Conservation (phyloP, 2,797 vertebrate genomes). For the Heliangelus exortis region DNA sequence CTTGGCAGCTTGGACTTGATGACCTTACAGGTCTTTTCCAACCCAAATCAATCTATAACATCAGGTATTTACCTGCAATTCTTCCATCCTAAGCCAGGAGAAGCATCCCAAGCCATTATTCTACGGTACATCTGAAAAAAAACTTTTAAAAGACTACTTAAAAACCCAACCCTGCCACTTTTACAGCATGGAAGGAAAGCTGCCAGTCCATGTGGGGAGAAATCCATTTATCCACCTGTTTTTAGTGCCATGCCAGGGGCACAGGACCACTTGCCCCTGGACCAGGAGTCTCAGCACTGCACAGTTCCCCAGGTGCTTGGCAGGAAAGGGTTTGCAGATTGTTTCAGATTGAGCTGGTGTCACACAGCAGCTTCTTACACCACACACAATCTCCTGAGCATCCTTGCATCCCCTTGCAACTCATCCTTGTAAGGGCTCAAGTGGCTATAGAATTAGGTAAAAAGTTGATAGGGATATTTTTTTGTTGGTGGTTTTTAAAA, state of each 20-base stretch:
- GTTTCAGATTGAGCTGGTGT: not conserved
- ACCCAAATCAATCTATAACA: no score
- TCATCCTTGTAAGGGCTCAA: not conserved
- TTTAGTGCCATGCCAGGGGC: not conserved
- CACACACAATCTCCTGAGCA: not conserved
- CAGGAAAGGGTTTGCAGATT: not conserved
- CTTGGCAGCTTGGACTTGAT: no score
- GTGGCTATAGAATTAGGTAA: not conserved
- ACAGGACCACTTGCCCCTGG: not conserved
- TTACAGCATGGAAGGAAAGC: not conserved
- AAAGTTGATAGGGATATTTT: not conserved
- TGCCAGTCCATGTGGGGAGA: not conserved
- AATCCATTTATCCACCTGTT: not conserved
- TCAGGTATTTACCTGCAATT: no score
- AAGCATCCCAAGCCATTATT: not conserved
- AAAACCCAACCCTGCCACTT: not conserved
- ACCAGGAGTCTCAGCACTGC: not conserved
- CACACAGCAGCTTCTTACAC: not conserved
- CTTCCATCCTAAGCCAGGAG: not conserved
- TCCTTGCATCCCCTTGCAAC: not conserved
- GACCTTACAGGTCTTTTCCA: no score
- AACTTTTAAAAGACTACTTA: not conserved
- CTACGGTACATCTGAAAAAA: not conserved
- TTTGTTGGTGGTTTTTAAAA: no score
- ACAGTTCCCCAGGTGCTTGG: rapidly evolving